A percentile compares a stretch with the other conserved stretches of the same genome.
These are phyloP conservation scores for Drosophila sturtevanti DNA, from an alignment of 1,140 invertebrate species.

Conservation along the genomic window DNA sequence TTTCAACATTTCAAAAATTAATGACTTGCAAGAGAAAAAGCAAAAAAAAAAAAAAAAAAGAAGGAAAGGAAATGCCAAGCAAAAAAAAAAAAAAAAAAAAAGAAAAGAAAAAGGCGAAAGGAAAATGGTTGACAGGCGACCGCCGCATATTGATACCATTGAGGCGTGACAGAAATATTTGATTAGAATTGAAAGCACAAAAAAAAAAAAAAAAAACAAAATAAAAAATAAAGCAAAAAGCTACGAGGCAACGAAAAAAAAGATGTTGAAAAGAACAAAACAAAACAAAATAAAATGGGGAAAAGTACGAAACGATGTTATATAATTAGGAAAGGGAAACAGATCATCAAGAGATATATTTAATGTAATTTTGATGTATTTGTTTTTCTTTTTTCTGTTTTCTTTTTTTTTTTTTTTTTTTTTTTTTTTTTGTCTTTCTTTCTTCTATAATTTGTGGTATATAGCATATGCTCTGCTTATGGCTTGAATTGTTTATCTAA, in stretches of 20 bases:
- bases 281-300: constrained; percentile 36
- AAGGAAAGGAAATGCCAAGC: too few relatives aligned
- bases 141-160: constrained; percentile 60
- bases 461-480: constrained; percentile 27
- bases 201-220: neutral
- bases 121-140: constrained; percentile 17
- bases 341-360: constrained; percentile 12
- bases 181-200: constrained; percentile 56
- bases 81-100: neutral
- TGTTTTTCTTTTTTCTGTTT: neutral
- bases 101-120: constrained; percentile 19
- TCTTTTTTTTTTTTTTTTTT: constrained; percentile 5
- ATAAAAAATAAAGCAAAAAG: too few relatives aligned
- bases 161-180: constrained; percentile 74
- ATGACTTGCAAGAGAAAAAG: constrained; percentile 53
- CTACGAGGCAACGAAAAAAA: too few relatives aligned
- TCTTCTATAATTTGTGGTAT: neutral
- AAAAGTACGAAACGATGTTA: constrained; percentile 1
- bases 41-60: constrained; percentile 9
- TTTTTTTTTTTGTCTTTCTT: neutral
- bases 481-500: neutral
- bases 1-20: constrained; percentile 64
- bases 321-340: neutral
- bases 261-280: neutral
- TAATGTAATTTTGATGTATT: constrained; percentile 76